Base-by-base conservation (phyloP, 2,888 invertebrate genomes). In the Phorcus lineatus region DNA sequence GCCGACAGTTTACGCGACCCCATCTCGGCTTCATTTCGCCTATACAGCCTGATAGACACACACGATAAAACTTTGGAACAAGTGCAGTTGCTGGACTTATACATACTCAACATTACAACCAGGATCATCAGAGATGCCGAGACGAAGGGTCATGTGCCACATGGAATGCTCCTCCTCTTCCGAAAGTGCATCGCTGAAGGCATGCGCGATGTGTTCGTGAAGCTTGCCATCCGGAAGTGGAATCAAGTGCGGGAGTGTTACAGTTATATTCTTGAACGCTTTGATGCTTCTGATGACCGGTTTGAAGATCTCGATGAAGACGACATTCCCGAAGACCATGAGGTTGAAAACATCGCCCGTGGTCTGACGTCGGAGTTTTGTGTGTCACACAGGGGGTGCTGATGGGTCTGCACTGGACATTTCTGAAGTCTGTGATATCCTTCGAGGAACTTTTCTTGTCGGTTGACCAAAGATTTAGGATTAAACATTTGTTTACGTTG, bases 201-300 rank as follows among this genome's bases (percentile, higher is more conserved):
- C 28, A 62, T 62, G 62, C 62, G 62, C 28, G 28, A 62, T 62
- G 62, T 62, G 62, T 62, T 28, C 62, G 62, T 62, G 28, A 62
- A 17, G 28, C 62, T 62, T 9, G 62, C 62, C 13, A 62, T 16
- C 24, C 28, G 62, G 9, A 62, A 62, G 62, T 62, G 62, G 62
- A 16, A 22, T 1, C 62, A 62, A 28, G 62, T 62, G 28, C 62
- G 62, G 28, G 62, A 22, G 62, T 62, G 62, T 28, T 62, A 62
- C 62, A 24, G 24, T n/a, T 62, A 24, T 17, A 62, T 62, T 28
- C 62, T 62, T 3, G 11, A 28, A 24, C 62, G 62, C 11, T 62
- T 62, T 22, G 62, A 62, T 16, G 28, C 62, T 22, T 17, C 28
- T 7, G 62, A 62, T 22, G 62, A 28, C 13, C 62, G 62, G 16